Evolutionary conservation across 1,140 invertebrate genomes (phyloP), one percentile per base, ranked within the genome.

Genomic region (Drosophila nigromelanica): DNA sequence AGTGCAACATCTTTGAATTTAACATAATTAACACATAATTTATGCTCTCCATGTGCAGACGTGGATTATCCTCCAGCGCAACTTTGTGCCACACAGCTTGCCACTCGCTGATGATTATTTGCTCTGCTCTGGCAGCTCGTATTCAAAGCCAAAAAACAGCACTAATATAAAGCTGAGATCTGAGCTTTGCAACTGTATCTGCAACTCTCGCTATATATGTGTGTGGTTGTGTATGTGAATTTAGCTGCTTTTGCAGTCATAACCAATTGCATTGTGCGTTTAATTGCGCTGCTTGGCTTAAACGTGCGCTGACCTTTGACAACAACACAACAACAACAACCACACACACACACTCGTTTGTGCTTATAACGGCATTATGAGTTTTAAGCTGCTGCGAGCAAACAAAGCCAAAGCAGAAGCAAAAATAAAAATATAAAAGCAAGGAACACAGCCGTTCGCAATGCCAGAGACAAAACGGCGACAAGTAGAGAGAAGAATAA

Each of bases 281-380:
- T 89, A 89, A 89, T 89, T 89, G 79, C 83, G 63, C 78, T 89
- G 76, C 83, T 89, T 89, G 83, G 83, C 83, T 89, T 89, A 83
- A 89, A 82, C 83, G 83, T 77, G 79, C 83, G 83, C 83, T 89
- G 83, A 89, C 83, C 83, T 89, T 82, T 89, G 83, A 80, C 83
- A 89, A 87, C 66, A 24, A 40, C 33, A 60, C 51, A 37, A 71
- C 30, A 75, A 59, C 21, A 50, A 60, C 45, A 76, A 21, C 71
- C 37, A 68, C 42, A 72, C n/a, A n/a, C n/a, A n/a, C n/a, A n/a
- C n/a, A n/a, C n/a, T n/a, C n/a, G n/a, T n/a, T n/a, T n/a, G n/a
- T n/a, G n/a, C n/a, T n/a, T 89, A 74, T 89, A 89, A 89, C 83
- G 83, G 83, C 80, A 89, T 89, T 89, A 89, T 89, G 83, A 89